Conservation (phyloP, 2,888 invertebrate species). For the Lepidochrysops patricia region DNA sequence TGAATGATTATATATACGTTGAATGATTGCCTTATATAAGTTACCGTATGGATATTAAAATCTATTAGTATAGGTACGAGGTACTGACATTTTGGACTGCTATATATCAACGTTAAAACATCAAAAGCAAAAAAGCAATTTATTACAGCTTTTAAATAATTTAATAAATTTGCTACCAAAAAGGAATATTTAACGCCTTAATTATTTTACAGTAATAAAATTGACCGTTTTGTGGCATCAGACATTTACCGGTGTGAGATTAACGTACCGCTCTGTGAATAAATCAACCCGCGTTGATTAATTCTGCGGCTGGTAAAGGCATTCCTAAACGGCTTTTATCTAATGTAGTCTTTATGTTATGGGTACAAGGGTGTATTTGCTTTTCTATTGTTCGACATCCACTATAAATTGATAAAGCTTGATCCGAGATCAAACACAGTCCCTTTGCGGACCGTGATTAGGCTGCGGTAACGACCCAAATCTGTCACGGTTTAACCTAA, state of each 20-base stretch:
- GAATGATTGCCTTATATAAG: too few relatives aligned
- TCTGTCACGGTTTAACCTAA: slow-evolving; percentile 25
- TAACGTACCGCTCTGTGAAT: neutral
- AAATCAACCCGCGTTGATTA: neutral
- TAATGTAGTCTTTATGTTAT: neutral
- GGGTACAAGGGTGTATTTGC: neutral
- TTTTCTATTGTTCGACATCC: too few relatives aligned
- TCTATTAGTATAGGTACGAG: too few relatives aligned
- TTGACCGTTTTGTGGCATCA: neutral
- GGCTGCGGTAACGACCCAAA: slow-evolving; percentile 32
- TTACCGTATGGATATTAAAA: too few relatives aligned
- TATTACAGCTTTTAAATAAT: too few relatives aligned
- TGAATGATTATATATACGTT: too few relatives aligned
- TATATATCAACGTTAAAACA: too few relatives aligned
- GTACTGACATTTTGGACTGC: too few relatives aligned
- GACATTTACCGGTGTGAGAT: neutral
- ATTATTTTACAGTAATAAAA: neutral
- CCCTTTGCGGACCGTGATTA: slow-evolving; percentile 45
- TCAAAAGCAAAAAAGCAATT: too few relatives aligned
- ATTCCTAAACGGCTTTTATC: slow-evolving; percentile 24
- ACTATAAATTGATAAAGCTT: slow-evolving; percentile 36
- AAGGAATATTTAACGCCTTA: neutral
- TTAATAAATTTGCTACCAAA: too few relatives aligned
- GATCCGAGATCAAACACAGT: slow-evolving; percentile 46
- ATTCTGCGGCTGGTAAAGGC: neutral